Evolutionary conservation across 2,888 invertebrate species (phyloP), one percentile per base, ranked within the genome.

Genomic region (Heliconius erato): DNA sequence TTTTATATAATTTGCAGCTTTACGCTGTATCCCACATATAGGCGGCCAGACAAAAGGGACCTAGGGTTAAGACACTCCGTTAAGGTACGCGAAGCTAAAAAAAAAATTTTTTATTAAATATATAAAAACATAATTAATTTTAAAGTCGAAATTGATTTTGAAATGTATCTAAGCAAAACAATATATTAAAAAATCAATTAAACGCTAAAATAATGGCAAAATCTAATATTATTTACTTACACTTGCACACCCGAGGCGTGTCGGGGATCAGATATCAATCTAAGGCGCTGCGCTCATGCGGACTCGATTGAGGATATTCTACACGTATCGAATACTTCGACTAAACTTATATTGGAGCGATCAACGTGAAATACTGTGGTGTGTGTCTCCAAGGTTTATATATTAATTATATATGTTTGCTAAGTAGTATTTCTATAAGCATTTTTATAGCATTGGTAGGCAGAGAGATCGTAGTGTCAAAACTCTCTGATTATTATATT

Each of bases 241-340:
- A 76, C n/a, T 63, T 63, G 78, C 67, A 78, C 89, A 88, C 86
- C 89, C 81, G 84, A 80, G 86, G 84, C 85, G 86, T 49, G 26
- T 72, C 84, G 88, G 89, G 94, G 94, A 95, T 95, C 95, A 94
- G 94, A 95, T 95, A 94, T 94, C 95, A 95, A 95, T 95, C 94
- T 93, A 88, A 83, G 88, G 88, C 89, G 88, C 89, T 90, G 89
- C 90, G 89, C 87, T 91, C 90, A 89, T 91, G 91, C 90, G 86
- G 86, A 88, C 86, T 86, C 86, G 87, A 88, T 89, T 86, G 87
- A 85, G 87, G 86, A 86, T 88, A 86, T 86, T 87, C 85, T 83
- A 81, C 83, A 83, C 87, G 86, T 86, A 82, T 85, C 86, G 86
- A 83, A 85, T 86, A 82, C 83, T 82, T 77, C 82, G 84, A 85